Evolutionary conservation across 1,140 invertebrate genomes (phyloP), one percentile per base, ranked within the genome.

Genomic region (Calephelis nemesis): DNA sequence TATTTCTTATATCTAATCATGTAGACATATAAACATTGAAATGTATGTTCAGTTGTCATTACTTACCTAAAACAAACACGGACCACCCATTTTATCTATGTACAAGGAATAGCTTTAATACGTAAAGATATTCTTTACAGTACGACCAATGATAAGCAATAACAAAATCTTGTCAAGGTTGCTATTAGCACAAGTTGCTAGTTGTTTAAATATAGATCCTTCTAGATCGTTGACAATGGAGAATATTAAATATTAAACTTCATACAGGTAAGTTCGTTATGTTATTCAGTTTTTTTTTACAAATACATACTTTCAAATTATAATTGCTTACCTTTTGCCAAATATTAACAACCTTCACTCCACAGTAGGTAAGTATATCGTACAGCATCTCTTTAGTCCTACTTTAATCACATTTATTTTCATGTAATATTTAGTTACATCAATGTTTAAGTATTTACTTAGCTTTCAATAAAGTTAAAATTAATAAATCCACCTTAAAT

Each of bases 41-140:
- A 54, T 58, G 54, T 12, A 58, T 39, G 30, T 58, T 58, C 54
- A 58, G 54, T 58, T 58, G 30, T 39, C 30, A 58, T 58, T 58
- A 58, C 54, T 58, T 12, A 58, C 54, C 30, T 39, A 39, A 30
- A 30, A 54, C 9, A 15, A 11, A 58, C 54, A 58, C 54, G 54
- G 30, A 30, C 54, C 54, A 39, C 19, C 54, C 54, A 58, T 58
- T 58, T 45, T 3, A 58, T 30, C 4, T 58, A 58, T 58, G 19
- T 58, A 58, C 54, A 58, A 10, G 19, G 19, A 39, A 30, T 39
- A 12, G 30, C 54, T 30, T 58, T 58, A 39, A 19, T 58, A 11
- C 19, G 11, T 39, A 58, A 58, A 58, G 54, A 58, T 39, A 39
- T 30, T 58, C 42, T 7, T 45, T 45, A 45, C 30, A 45, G 42